phyloP scores from a whole-genome alignment of 2,797 vertebrate species.

The Hyperoplus immaculatus region DNA sequence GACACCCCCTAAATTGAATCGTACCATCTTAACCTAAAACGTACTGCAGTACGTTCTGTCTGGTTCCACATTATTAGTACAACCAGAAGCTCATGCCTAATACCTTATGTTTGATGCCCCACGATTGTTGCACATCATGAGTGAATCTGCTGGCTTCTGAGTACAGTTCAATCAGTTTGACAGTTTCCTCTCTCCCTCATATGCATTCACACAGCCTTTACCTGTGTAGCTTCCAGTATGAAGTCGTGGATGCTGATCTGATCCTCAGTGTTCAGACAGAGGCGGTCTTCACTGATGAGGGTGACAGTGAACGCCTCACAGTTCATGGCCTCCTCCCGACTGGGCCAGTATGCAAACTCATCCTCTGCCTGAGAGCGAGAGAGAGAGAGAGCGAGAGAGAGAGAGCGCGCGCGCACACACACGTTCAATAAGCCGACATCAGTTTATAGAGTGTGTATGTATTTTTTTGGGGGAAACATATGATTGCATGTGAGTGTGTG shows the following conservation, averaged over 20 bases:
- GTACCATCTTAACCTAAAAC: no score
- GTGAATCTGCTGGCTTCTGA: no score
- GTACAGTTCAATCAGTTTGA: background rate
- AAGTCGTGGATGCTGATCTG: conserved; percentile 97
- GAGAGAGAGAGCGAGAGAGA: no score
- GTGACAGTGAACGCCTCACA: conserved; percentile 96
- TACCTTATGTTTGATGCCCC: background rate
- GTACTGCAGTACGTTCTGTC: background rate
- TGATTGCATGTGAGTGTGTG: background rate
- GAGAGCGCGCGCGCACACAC: no score
- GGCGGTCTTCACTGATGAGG: conserved; percentile 94
- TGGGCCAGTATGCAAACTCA: conserved; percentile 97
- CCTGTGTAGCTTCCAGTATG: conserved; percentile 96
- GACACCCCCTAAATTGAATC: no score
- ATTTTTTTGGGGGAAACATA: background rate
- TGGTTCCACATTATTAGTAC: background rate
- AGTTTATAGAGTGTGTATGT: no score
- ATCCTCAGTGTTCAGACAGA: conserved; percentile 95
- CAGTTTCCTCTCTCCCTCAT: background rate
- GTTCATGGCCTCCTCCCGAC: conserved; percentile 95
- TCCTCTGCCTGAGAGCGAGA: conserved; percentile 89
- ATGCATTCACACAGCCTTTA: conserved; percentile 37
- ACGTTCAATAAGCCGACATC: background rate
- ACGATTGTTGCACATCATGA: background rate
- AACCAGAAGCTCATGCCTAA: background rate